Conservation (phyloP, 2,113 vertebrate species). For the Elachura formosa region DNA sequence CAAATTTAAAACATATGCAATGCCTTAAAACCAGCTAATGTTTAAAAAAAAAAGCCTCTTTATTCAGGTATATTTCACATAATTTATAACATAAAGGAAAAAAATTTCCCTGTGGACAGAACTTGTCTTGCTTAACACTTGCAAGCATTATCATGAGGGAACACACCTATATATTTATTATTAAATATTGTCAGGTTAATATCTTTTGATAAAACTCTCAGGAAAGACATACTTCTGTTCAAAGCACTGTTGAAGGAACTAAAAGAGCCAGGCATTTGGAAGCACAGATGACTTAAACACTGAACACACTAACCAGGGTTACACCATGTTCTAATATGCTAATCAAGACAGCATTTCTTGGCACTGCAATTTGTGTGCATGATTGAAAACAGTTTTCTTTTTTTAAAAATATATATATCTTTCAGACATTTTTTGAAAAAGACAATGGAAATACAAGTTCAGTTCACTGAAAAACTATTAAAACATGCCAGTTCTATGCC, state of each 20-base stretch:
- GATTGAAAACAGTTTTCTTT: slow-evolving; percentile 21
- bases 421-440: slow-evolving; percentile 15
- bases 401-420: not conserved
- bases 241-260: not conserved
- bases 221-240: not conserved
- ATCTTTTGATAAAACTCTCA: not conserved
- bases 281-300: not conserved
- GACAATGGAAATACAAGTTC: slow-evolving; percentile 8
- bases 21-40: not conserved
- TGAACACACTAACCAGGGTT: not conserved
- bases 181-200: not conserved
- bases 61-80: not conserved
- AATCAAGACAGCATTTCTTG: not conserved
- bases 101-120: not conserved
- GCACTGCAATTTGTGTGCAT: not conserved
- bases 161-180: not conserved
- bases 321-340: not conserved
- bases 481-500: not conserved
- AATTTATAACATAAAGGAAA: not conserved
- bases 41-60: not conserved
- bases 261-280: not conserved
- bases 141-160: not conserved
- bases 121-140: not conserved
- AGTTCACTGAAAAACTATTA: slow-evolving; percentile 4
- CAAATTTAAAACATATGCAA: not conserved